Percentiles rank a stretch among this genome's conserved stretches.
Conservation (phyloP, 2,797 vertebrate genomes). For the Acridotheres tristis region DNA sequence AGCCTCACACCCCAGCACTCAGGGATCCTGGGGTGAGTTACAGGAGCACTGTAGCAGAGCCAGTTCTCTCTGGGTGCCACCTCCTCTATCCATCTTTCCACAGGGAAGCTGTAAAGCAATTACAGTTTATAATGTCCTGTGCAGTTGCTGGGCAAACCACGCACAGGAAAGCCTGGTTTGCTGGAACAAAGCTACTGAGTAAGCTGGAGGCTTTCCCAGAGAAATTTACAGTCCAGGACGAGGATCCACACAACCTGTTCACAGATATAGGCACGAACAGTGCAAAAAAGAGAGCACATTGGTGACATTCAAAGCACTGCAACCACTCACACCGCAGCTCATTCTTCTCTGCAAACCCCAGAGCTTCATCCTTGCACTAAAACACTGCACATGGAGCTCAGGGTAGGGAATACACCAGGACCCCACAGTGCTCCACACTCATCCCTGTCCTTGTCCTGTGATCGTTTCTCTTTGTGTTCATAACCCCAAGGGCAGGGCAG, state of each 20-base stretch:
- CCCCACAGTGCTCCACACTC: background rate
- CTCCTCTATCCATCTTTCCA: background rate
- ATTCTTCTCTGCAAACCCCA: background rate
- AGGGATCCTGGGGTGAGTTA: background rate
- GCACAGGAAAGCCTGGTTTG: background rate
- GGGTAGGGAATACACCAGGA: background rate
- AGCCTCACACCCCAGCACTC: background rate
- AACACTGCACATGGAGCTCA: background rate
- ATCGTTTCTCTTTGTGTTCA: background rate
- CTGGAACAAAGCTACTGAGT: background rate
- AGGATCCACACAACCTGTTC: background rate
- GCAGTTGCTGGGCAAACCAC: background rate
- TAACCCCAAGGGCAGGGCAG: constrained; percentile 14
- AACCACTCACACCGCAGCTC: background rate
- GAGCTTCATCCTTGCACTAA: background rate
- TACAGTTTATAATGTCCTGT: background rate
- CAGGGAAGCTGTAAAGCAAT: background rate
- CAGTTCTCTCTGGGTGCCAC: background rate
- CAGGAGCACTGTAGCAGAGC: background rate
- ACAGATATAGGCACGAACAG: background rate
- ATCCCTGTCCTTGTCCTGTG: background rate
- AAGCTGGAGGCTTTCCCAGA: background rate
- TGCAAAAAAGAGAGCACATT: background rate
- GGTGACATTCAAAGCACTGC: background rate
- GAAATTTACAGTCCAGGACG: background rate